Conservation (phyloP, 2,888 invertebrate genomes). For the Petrolisthes manimaculis region DNA sequence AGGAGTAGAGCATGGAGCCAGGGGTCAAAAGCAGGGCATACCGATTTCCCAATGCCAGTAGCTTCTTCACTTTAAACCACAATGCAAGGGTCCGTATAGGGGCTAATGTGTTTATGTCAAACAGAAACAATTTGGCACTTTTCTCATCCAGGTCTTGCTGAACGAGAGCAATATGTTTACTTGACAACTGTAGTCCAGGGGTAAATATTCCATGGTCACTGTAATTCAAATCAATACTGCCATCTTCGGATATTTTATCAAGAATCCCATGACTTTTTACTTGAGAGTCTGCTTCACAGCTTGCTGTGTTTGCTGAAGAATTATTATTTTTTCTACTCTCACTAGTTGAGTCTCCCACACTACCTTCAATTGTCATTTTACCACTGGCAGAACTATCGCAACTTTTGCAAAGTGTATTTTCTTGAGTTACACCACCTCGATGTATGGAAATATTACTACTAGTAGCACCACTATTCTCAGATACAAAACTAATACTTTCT, state of each 20-base stretch:
- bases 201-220: conserved; percentile 53
- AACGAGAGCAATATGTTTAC: conserved; percentile 48
- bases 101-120: conserved; percentile 45
- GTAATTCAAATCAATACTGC: conserved; percentile 40
- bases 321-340: background rate
- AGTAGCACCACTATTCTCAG: background rate
- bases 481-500: background rate
- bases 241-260: conserved; percentile 26
- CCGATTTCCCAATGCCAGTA: conserved; percentile 61
- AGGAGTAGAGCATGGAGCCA: conserved; percentile 53
- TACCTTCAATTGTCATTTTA: background rate
- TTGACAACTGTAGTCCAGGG: conserved; percentile 53
- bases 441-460: background rate
- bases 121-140: conserved; percentile 51
- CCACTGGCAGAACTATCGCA: too few species aligned
- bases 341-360: background rate
- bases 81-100: conserved; percentile 36
- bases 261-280: conserved; percentile 16
- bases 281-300: background rate
- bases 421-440: too few species aligned
- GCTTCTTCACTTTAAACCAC: conserved; percentile 62
- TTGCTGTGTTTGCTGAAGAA: background rate
- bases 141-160: conserved; percentile 62
- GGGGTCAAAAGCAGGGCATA: conserved; percentile 61
- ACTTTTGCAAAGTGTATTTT: too few species aligned